These are phyloP conservation scores for Campylorhamphus procurvoides DNA, from an alignment of 2,113 vertebrate genomes.

Conservation along the genomic window DNA sequence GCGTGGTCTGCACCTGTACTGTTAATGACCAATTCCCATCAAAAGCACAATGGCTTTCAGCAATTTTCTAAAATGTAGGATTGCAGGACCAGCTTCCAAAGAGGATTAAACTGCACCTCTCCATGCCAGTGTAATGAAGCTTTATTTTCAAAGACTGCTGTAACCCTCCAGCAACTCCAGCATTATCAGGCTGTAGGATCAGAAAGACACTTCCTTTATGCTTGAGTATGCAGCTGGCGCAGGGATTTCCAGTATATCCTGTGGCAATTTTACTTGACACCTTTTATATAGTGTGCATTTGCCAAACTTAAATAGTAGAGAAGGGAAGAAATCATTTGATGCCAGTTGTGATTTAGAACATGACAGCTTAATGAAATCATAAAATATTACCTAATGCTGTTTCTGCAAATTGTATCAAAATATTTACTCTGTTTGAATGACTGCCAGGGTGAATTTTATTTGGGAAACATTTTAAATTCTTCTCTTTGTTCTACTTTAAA, in stretches of 20 bases:
- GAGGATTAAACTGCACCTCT: slow-evolving; percentile 31
- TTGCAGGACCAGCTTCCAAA: slow-evolving; percentile 28
- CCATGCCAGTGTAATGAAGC: slow-evolving; percentile 13
- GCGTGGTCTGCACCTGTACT: slow-evolving; percentile 12
- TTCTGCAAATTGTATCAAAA: slow-evolving; percentile 24
- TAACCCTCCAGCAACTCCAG: slow-evolving; percentile 44
- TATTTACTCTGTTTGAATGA: slow-evolving; percentile 23
- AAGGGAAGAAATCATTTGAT: slow-evolving; percentile 35
- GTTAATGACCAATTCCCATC: slow-evolving; percentile 3
- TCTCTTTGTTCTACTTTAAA: slow-evolving; percentile 12
- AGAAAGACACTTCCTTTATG: slow-evolving; percentile 49
- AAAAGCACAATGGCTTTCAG: slow-evolving; percentile 30
- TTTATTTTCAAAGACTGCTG: slow-evolving; percentile 44
- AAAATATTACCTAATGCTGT: slow-evolving; percentile 34
- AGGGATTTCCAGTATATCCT: slow-evolving; percentile 64
- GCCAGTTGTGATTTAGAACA: neutral
- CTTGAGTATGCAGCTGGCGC: slow-evolving; percentile 56
- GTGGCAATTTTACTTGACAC: slow-evolving; percentile 56
- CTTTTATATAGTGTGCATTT: slow-evolving; percentile 28
- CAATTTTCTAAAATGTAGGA: slow-evolving; percentile 4
- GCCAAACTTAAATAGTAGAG: slow-evolving; percentile 13
- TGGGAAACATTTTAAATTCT: slow-evolving; percentile 27
- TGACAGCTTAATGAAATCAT: slow-evolving; percentile 48
- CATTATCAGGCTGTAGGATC: slow-evolving; percentile 45
- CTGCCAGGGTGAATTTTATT: slow-evolving; percentile 44